These are phyloP conservation scores for Megaustenia siamemsis DNA, from an alignment of 2,888 invertebrate genomes.

Conservation along the genomic window DNA sequence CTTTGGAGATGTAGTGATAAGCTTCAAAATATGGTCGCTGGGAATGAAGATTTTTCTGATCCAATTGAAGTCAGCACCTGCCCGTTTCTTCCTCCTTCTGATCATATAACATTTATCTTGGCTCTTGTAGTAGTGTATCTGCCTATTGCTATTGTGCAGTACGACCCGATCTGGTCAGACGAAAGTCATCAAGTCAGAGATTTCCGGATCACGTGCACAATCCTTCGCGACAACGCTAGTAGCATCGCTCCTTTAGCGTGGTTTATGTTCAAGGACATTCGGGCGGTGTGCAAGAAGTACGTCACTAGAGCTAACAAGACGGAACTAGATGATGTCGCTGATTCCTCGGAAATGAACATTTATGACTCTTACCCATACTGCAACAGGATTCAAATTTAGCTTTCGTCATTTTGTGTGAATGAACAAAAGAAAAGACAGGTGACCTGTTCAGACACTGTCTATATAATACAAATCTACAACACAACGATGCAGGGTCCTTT, in stretches of 20 bases:
- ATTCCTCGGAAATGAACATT: constrained; percentile 32
- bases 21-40: not conserved
- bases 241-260: not conserved
- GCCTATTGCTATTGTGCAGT: not conserved
- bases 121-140: not conserved
- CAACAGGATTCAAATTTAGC: constrained; percentile 15
- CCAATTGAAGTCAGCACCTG: not conserved
- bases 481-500: too few species aligned
- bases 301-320: not conserved
- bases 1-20: not conserved
- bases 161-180: not conserved
- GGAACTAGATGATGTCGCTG: not conserved
- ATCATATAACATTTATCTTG: constrained; percentile 6
- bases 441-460: too few species aligned
- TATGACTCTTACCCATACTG: constrained; percentile 33
- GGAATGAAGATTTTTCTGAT: not conserved
- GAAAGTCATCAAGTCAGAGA: not conserved
- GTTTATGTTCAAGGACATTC: constrained; percentile 26
- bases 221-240: constrained; percentile 20
- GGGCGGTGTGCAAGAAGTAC: not conserved
- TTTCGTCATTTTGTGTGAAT: too few species aligned
- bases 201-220: not conserved
- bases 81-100: not conserved
- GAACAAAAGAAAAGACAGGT: too few species aligned
- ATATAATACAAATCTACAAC: too few species aligned